Conservation (phyloP, 92 coral and sea anemone genomes). For the Anthopleura xanthogrammica region DNA sequence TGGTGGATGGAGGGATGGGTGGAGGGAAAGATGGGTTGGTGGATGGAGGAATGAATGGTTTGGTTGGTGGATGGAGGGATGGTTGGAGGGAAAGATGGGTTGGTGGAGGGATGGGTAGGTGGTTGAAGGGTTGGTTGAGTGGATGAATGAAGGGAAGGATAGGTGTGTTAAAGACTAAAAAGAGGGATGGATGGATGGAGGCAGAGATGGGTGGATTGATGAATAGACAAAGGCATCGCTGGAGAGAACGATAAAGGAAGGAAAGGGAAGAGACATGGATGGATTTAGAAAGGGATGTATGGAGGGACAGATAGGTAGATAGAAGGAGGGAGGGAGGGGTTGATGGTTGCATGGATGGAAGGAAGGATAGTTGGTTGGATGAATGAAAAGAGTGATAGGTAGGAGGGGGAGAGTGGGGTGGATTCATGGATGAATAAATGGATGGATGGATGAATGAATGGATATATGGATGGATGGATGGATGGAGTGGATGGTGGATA, state of each 20-base stretch:
- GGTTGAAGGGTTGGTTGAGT: background rate
- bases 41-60: background rate
- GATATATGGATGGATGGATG: background rate
- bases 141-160: background rate
- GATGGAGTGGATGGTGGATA: background rate
- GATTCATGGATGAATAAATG: no score
- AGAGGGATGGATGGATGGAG: background rate
- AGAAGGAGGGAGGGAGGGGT: no score
- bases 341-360: conserved; percentile 1
- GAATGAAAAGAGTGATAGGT: background rate
- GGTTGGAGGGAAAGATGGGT: background rate
- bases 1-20: background rate
- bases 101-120: background rate
- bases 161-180: background rate
- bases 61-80: background rate
- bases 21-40: background rate
- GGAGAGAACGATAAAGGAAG: background rate
- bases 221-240: background rate
- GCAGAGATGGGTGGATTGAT: background rate
- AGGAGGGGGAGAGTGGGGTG: no score
- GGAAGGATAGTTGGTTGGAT: background rate
- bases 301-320: background rate
- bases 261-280: background rate
- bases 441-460: background rate
- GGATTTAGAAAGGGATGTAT: background rate